Evolutionary conservation across 2,797 vertebrate genomes (phyloP).

Genomic region (Ispidina lecontei): DNA sequence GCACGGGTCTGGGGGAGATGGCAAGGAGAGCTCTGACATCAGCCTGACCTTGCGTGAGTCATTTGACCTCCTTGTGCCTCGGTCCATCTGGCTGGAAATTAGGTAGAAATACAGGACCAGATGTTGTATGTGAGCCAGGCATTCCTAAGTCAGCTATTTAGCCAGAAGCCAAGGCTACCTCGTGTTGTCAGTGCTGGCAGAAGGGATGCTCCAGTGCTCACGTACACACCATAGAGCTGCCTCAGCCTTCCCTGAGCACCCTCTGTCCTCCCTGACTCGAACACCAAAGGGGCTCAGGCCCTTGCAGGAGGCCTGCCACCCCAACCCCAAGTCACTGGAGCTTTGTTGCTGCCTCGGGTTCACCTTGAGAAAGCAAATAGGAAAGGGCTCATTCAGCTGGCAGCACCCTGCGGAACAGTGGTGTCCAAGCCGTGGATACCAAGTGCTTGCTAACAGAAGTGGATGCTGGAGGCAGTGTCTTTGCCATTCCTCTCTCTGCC

Average conservation of each 20-base stretch:
- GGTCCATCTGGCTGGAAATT: constrained; percentile 62
- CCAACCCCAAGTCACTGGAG: neutral
- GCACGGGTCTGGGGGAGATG: neutral
- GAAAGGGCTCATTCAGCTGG: neutral
- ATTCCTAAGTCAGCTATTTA: constrained; percentile 49
- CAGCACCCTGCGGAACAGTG: neutral
- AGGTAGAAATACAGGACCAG: constrained; percentile 53
- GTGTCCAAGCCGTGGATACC: neutral
- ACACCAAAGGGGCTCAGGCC: neutral
- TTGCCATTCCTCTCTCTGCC: neutral
- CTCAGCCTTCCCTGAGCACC: rapidly evolving
- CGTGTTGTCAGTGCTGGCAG: neutral
- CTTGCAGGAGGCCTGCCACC: neutral
- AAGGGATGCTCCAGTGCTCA: neutral
- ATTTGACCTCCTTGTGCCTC: constrained; percentile 50
- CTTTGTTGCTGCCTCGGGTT: neutral
- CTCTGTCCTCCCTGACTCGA: neutral
- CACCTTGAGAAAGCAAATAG: neutral
- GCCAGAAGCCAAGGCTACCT: constrained; percentile 12
- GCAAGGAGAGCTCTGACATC: constrained; percentile 39
- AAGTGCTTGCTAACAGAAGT: neutral
- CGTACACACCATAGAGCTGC: rapidly evolving
- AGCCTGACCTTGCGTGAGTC: constrained; percentile 50
- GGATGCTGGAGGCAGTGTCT: neutral
- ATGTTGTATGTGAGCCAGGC: constrained; percentile 48